A percentile compares a stretch with the other conserved stretches of the same genome.
Conservation (phyloP, 2,113 vertebrate genomes). For the Myanophis thanlyinensis region DNA sequence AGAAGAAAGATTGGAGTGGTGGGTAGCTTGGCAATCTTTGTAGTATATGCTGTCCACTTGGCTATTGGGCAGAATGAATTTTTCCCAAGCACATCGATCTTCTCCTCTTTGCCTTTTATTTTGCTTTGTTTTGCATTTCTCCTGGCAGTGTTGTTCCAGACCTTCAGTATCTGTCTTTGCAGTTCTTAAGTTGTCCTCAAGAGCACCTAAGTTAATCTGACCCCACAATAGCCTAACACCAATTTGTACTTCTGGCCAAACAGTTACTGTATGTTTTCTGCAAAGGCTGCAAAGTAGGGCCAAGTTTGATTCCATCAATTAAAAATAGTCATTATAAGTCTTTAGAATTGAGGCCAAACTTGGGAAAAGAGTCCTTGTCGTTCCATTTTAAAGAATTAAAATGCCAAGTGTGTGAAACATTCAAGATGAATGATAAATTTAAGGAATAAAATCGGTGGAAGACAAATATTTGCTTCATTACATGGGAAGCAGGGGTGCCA, state of each 20-base stretch:
- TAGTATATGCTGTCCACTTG: not conserved
- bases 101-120: not conserved
- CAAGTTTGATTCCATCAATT: constrained; percentile 45
- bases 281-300: constrained; percentile 40
- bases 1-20: not conserved
- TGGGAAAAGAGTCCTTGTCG: constrained; percentile 50
- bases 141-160: not conserved
- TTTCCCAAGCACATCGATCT: not conserved
- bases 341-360: constrained; percentile 23
- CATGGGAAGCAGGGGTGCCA: constrained; percentile 23
- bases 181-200: not conserved
- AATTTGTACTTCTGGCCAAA: not conserved
- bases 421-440: constrained; percentile 64
- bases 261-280: constrained; percentile 35
- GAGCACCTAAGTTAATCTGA: not conserved
- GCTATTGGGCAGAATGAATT: not conserved
- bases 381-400: constrained; percentile 61
- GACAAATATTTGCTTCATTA: constrained; percentile 63
- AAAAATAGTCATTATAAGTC: constrained; percentile 49
- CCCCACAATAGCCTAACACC: not conserved
- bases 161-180: not conserved
- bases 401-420: constrained; percentile 60
- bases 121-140: not conserved
- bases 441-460: constrained; percentile 61
- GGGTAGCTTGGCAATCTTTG: not conserved